Base-by-base conservation (phyloP, 2,113 vertebrate species). In the Dicaeum eximium region DNA sequence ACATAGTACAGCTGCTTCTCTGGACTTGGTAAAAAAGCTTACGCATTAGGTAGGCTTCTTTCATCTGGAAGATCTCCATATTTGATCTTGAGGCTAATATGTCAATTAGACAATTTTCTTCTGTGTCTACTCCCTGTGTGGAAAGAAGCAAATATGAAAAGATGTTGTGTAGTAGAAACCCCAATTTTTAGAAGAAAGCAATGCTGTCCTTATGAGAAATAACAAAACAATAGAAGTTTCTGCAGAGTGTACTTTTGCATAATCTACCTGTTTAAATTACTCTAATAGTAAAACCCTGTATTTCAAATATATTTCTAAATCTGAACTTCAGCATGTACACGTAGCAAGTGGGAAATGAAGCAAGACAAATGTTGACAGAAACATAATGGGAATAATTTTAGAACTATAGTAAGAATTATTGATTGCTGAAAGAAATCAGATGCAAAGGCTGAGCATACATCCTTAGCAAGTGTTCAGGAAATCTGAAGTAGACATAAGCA, bases 71-170 rank as follows among this genome's bases (percentile, higher is more conserved):
- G 93, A 98, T 98, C 93, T 98, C 98, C 82, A 77, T 96, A 42
- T 98, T 98, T 97, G 98, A 97, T 97, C 98, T 98, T 48, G 98
- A 98, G 67, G 98, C 97, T 95, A 98, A 84, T 97, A 98, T 98
- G 77, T 98, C 98, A 94, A 98, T 98, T 51, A 98, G 96, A 58
- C 98, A 98, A 8, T 97, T 98, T 96, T 98, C 98, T 71, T 98
- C 97, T 58, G 92, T 98, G 57, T 97, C 98, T 75, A 24, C 86
- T 91, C 98, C 98, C 98, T 98, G 79, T 44, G 85, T 91, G 62
- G 71, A 90, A 92, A 88, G 77, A 89, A 73, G 40, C n/a, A 91
- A 90, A 80, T 71, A 78, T 17, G 57, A 19, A 61, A 57, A 88
- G 11, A 48, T 51, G 10, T 30, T 75, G n/a, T 31, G 25, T 90